Conservation (phyloP, 92 coral and sea anemone genomes). For the Metridium senile region DNA sequence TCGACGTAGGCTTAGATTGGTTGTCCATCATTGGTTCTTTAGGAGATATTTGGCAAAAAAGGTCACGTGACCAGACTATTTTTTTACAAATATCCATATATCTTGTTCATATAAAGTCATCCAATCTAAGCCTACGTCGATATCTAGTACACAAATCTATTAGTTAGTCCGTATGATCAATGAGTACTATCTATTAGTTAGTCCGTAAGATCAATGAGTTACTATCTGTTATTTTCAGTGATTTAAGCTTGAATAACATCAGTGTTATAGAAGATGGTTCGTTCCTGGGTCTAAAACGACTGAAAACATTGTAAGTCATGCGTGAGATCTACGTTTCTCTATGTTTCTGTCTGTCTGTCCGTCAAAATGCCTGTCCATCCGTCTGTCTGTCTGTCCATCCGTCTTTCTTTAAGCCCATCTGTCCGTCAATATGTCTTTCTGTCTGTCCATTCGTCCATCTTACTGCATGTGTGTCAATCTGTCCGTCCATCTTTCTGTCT, state of each 20-base stretch:
- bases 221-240: constrained; percentile 53
- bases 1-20: too few relatives aligned
- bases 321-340: neutral
- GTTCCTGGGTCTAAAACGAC: constrained; percentile 60
- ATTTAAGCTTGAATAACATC: constrained; percentile 51
- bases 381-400: constrained; percentile 1
- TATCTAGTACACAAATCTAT: too few relatives aligned
- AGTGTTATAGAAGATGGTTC: constrained; percentile 52
- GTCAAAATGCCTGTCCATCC: neutral
- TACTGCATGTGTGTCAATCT: neutral
- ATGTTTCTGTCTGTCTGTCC: constrained; percentile 2
- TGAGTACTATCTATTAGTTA: too few relatives aligned
- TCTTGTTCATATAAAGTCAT: too few relatives aligned
- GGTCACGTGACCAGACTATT: too few relatives aligned
- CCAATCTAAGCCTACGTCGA: too few relatives aligned
- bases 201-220: too few relatives aligned
- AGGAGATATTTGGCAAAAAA: too few relatives aligned
- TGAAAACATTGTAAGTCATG: constrained; percentile 53
- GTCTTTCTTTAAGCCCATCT: neutral
- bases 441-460: neutral
- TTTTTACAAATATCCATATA: too few relatives aligned
- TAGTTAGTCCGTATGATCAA: too few relatives aligned
- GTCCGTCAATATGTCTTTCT: neutral
- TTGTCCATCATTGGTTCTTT: too few relatives aligned
- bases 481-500: constrained; percentile 5